Percentiles rank a stretch among this genome's conserved stretches.
phyloP scores from a whole-genome alignment of 2,797 vertebrate genomes.

The Aldrovandia affinis region DNA sequence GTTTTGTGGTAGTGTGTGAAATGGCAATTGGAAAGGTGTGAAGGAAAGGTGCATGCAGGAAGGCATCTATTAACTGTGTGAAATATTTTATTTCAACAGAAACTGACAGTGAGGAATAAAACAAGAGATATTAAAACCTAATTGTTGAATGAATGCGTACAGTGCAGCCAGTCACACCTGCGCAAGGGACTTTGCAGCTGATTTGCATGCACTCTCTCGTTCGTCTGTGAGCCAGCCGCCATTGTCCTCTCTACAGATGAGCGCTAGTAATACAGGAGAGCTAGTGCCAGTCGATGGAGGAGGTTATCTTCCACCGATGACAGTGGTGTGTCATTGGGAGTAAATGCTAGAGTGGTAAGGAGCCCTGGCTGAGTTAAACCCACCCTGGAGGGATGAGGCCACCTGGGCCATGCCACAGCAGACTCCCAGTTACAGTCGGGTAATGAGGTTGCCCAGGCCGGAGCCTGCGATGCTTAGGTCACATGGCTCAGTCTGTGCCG shows the following conservation, averaged over 20 bases:
- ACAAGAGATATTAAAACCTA: too few relatives aligned
- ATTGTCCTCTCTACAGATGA: not conserved
- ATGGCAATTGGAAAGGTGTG: not conserved
- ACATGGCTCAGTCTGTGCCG: not conserved
- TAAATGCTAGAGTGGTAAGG: not conserved
- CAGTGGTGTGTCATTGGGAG: not conserved
- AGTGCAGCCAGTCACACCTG: too few relatives aligned
- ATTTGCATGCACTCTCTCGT: too few relatives aligned
- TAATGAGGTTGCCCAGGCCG: not conserved
- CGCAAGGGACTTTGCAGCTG: too few relatives aligned
- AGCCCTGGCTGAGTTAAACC: not conserved
- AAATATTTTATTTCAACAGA: too few relatives aligned
- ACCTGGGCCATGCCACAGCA: not conserved
- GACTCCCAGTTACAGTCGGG: not conserved
- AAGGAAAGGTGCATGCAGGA: not conserved
- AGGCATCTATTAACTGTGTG: too few relatives aligned
- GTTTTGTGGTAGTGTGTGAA: constrained; percentile 3
- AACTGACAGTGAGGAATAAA: too few relatives aligned
- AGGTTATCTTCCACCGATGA: not conserved
- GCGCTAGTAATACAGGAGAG: not conserved
- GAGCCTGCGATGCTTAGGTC: not conserved
- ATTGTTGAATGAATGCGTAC: too few relatives aligned
- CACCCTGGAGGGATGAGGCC: not conserved
- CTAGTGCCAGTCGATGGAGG: not conserved
- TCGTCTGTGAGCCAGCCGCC: not conserved